Percentiles rank a stretch among this genome's conserved stretches.
Evolutionary conservation across 2,113 vertebrate species (phyloP).

Genomic region (Erpornis zantholeuca): DNA sequence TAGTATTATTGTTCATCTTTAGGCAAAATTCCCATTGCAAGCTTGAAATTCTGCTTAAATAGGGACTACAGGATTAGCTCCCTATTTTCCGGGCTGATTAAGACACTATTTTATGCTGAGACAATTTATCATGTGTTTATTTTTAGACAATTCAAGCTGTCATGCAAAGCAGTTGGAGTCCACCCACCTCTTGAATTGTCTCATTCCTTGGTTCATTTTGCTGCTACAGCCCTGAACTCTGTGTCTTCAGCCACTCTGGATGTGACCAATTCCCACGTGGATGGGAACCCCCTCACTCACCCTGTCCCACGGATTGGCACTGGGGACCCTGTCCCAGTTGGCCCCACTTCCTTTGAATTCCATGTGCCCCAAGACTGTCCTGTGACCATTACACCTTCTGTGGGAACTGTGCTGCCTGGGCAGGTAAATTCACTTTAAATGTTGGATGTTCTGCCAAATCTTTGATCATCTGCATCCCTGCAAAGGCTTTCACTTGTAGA

Average conservation of each 20-base stretch:
- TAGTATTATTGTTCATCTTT: slow-evolving; percentile 58
- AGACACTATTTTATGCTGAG: slow-evolving; percentile 40
- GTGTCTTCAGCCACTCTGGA: slow-evolving; percentile 73
- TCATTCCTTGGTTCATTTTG: slow-evolving; percentile 84
- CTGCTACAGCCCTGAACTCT: slow-evolving; percentile 80
- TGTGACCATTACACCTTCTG: slow-evolving; percentile 77
- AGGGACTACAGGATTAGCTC: slow-evolving; percentile 62
- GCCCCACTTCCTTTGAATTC: slow-evolving; percentile 83
- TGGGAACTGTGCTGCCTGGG: slow-evolving; percentile 79
- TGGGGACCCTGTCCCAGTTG: slow-evolving; percentile 29
- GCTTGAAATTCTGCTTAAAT: slow-evolving; percentile 60
- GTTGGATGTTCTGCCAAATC: not conserved
- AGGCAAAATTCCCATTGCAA: slow-evolving; percentile 61
- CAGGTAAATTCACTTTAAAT: slow-evolving; percentile 60
- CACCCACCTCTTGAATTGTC: slow-evolving; percentile 87
- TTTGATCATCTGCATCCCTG: not conserved
- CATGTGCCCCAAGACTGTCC: slow-evolving; percentile 68
- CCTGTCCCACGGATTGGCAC: slow-evolving; percentile 48
- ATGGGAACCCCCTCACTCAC: slow-evolving; percentile 43
- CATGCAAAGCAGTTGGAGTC: slow-evolving; percentile 82
- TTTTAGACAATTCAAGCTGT: slow-evolving; percentile 84
- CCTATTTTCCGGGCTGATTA: slow-evolving; percentile 56
- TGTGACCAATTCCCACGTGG: slow-evolving; percentile 72
- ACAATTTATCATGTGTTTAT: slow-evolving; percentile 55
- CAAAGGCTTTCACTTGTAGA: not conserved